Conservation (phyloP, 2,888 invertebrate genomes). For the Thereva unica region DNA sequence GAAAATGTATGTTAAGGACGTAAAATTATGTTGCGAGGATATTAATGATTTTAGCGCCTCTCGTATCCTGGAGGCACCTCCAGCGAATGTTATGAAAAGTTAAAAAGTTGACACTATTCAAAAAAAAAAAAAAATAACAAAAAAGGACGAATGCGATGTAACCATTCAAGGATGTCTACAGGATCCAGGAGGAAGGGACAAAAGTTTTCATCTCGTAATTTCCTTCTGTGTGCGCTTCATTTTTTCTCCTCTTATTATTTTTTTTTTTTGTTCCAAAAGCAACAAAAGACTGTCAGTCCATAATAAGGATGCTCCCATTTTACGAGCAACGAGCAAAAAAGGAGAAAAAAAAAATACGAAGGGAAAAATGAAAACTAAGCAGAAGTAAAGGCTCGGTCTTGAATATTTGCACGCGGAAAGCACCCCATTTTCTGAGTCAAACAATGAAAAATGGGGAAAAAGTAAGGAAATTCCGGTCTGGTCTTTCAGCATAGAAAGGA, state of each 20-base stretch:
- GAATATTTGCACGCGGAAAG: conserved; percentile 24
- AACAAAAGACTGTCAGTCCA: conserved; percentile 16
- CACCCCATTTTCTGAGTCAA: conserved; percentile 16
- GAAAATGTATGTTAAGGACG: neutral
- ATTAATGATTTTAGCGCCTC: neutral
- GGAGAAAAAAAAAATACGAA: too few relatives aligned
- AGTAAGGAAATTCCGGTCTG: conserved; percentile 34
- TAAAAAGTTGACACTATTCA: conserved; percentile 11
- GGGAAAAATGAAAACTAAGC: too few relatives aligned
- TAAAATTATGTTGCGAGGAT: neutral
- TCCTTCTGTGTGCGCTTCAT: neutral
- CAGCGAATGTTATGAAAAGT: neutral
- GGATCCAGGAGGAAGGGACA: conserved; percentile 8
- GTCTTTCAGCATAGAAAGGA: conserved; percentile 8
- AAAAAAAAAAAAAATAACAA: neutral
- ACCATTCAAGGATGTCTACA: neutral
- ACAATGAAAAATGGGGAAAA: conserved; percentile 20
- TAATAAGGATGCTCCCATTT: conserved; percentile 31
- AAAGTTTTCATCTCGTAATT: conserved; percentile 22
- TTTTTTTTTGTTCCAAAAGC: conserved; percentile 10
- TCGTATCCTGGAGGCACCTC: neutral
- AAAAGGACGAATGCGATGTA: neutral
- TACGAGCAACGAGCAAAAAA: neutral
- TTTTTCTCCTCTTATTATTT: conserved; percentile 2
- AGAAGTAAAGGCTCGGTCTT: conserved; percentile 1